Base-by-base conservation (phyloP, 2,797 vertebrate genomes). In the Schizopygopsis pylzovi region DNA sequence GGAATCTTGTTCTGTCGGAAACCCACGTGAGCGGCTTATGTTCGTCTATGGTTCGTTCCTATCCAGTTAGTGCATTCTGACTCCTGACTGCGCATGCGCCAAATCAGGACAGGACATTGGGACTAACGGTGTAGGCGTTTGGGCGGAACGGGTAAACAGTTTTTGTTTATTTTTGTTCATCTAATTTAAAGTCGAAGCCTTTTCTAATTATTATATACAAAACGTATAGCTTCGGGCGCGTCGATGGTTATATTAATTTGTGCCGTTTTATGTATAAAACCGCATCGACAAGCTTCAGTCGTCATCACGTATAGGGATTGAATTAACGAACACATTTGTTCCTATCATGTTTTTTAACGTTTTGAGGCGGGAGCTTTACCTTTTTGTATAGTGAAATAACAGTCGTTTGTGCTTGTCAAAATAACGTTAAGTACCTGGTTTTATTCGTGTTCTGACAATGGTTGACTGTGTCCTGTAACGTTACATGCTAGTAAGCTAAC, bases 401-500 rank as follows among this genome's bases (percentile, higher is more conserved):
- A 6, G 6, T 20, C 20, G 15, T 43, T 63, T 54, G 20, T 71
- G 25, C 59, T 78, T 41, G 22, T 61, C 25, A 70, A 20, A 71
- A 4, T 16, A 39, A 39, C 37, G 37, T 39, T 39, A 12, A 28
- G 25, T 28, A 28, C 0, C 12, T 37, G 41, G 72, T 70, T 83
- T 47, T 59, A 59, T 59, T 39, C 41, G 45, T 45, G 45, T 71
- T 18, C 12, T 39, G 15, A 8, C 10, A 49, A 13, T 33, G 47
- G 20, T 37, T 83, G 33, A 75, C 22, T 41, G 72, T 47, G 72
- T 47, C 80, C 49, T 39, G 16, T 11, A 41, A 25, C 49, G 49
- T 52, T 52, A 28, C 39, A 71, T 80, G 84, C 84, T 85, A 85
- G 56, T 47, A 75, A 85, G 84, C 84, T 85, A 85, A 81, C 78